Conservation (phyloP, 2,113 vertebrate genomes). For the Mustela lutreola region DNA sequence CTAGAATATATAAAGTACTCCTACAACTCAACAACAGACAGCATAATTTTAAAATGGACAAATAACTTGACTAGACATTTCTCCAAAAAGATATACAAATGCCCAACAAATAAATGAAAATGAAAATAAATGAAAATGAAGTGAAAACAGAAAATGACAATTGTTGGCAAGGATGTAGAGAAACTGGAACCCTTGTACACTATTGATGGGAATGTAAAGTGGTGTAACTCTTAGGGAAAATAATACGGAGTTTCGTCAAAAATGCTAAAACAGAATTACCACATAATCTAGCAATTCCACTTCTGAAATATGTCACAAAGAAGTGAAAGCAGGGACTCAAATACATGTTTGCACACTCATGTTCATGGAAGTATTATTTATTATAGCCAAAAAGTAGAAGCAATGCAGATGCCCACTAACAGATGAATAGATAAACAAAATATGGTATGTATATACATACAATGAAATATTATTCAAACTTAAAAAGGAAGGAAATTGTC, state of each 20-base stretch:
- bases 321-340: not conserved
- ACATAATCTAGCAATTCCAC: not conserved
- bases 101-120: not conserved
- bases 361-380: not conserved
- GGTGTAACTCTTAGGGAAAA: not conserved
- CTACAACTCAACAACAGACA: not conserved
- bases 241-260: not conserved
- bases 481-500: conserved; percentile 1
- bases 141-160: not conserved
- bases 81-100: not conserved
- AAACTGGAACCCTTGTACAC: not conserved
- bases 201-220: not conserved
- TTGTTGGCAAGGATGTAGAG: not conserved
- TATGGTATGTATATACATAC: not conserved
- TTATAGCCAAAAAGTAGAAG: not conserved
- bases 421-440: not conserved
- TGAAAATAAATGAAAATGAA: too few relatives aligned
- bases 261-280: not conserved
- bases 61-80: not conserved
- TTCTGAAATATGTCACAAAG: not conserved
- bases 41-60: not conserved
- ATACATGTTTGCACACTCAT: not conserved
- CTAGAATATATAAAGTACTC: not conserved
- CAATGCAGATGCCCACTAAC: too few relatives aligned
- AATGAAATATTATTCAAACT: not conserved